Percentiles rank a stretch among this genome's conserved stretches.
phyloP scores from a whole-genome alignment of 2,888 invertebrate genomes.

The Syrphus vitripennis region DNA sequence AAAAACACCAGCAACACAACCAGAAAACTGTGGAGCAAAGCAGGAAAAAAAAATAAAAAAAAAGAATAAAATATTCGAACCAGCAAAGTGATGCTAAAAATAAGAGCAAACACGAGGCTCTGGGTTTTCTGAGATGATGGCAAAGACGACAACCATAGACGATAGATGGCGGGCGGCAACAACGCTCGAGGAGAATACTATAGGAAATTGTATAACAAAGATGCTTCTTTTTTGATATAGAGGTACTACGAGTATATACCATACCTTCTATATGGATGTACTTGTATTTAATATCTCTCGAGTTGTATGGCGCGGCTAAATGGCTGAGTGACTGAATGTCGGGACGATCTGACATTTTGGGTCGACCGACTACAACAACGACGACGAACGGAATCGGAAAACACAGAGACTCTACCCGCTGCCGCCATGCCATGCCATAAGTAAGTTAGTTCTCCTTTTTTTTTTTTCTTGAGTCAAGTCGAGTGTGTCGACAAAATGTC shows the following conservation, averaged over 20 bases:
- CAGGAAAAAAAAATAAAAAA: neutral
- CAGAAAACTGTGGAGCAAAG: neutral
- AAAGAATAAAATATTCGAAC: constrained; percentile 17
- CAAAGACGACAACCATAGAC: neutral
- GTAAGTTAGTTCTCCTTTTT: neutral
- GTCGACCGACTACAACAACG: constrained; percentile 26
- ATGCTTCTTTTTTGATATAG: constrained; percentile 7
- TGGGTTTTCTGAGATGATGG: neutral
- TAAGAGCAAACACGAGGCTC: constrained; percentile 53
- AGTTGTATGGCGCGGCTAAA: constrained; percentile 30
- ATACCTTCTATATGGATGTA: neutral
- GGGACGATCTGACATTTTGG: constrained; percentile 57
- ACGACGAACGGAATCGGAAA: neutral
- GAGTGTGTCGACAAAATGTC: constrained; percentile 25
- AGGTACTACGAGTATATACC: no score
- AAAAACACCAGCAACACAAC: constrained; percentile 28
- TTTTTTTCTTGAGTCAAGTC: neutral
- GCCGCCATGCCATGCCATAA: neutral
- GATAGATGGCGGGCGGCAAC: neutral
- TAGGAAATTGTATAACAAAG: constrained; percentile 29
- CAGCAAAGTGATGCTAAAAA: constrained; percentile 66
- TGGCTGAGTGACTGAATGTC: constrained; percentile 56
- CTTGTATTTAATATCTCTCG: constrained; percentile 1
- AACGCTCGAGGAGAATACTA: neutral
- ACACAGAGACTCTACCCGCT: neutral